Conservation (phyloP, 2,888 invertebrate species). For the Crepidodera aurea region DNA sequence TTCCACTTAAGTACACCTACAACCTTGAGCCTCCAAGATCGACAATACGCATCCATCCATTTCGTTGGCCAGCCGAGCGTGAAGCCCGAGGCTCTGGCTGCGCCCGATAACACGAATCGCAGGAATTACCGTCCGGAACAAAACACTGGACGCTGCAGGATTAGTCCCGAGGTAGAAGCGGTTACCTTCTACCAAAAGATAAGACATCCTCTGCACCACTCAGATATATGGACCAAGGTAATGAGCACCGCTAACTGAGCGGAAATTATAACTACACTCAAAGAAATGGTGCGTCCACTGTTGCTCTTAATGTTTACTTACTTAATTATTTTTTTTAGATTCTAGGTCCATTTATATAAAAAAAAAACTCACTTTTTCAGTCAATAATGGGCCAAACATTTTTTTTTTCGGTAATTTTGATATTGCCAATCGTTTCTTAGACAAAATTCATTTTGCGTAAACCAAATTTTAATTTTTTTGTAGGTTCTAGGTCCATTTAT, state of each 20-base stretch:
- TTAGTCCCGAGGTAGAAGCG: conserved; percentile 55
- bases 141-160: conserved; percentile 59
- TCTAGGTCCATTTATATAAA: too few relatives aligned
- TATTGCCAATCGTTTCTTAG: too few relatives aligned
- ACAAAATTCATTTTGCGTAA: too few relatives aligned
- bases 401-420: too few relatives aligned
- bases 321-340: too few relatives aligned
- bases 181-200: conserved; percentile 36
- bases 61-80: conserved; percentile 51
- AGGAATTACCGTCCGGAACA: conserved; percentile 61
- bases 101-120: conserved; percentile 58
- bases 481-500: too few relatives aligned
- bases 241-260: conserved; percentile 53
- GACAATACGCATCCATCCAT: conserved; percentile 24
- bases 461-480: too few relatives aligned
- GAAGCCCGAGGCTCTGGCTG: conserved; percentile 56
- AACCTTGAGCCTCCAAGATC: conserved; percentile 24
- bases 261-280: conserved; percentile 43
- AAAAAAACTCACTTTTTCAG: too few relatives aligned
- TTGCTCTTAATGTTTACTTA: too few relatives aligned
- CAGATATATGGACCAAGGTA: conserved; percentile 55
- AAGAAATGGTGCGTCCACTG: conserved; percentile 21
- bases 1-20: conserved; percentile 23
- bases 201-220: conserved; percentile 49
- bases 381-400: too few relatives aligned